phyloP scores from a whole-genome alignment of 2,888 invertebrate genomes.

The Dryocosmus kuriphilus region DNA sequence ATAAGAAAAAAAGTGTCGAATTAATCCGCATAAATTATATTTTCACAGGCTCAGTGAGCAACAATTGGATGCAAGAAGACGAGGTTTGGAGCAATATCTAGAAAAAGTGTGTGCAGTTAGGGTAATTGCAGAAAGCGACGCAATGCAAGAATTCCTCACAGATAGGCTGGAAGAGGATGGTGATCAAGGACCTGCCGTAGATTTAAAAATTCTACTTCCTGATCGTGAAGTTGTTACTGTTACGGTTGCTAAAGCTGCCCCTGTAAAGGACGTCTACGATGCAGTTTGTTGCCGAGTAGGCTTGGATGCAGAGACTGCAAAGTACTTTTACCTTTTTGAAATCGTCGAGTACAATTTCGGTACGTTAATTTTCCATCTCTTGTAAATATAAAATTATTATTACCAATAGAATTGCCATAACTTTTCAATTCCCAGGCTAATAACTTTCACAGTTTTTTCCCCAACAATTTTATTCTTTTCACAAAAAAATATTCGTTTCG shows the following conservation, averaged over 20 bases:
- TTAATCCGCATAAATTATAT: not conserved
- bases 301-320: constrained; percentile 88
- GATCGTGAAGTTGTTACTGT: constrained; percentile 94
- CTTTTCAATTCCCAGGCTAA: too few relatives aligned
- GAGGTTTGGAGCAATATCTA: constrained; percentile 97
- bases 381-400: not conserved
- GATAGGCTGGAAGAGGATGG: constrained; percentile 90
- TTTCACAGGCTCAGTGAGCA: constrained; percentile 90
- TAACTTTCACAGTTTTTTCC: too few relatives aligned
- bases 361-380: constrained; percentile 76
- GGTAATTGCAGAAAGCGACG: constrained; percentile 97
- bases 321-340: constrained; percentile 97
- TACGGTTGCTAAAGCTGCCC: constrained; percentile 91
- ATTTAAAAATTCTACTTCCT: constrained; percentile 91
- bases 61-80: constrained; percentile 94
- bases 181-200: constrained; percentile 85
- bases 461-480: too few relatives aligned
- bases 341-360: constrained; percentile 98
- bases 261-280: constrained; percentile 94
- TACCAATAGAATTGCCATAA: not conserved
- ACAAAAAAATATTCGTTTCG: too few relatives aligned
- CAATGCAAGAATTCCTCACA: constrained; percentile 98
- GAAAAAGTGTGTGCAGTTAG: constrained; percentile 99
- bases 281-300: constrained; percentile 91
- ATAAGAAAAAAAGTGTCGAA: not conserved